Evolutionary conservation across 2,888 invertebrate genomes (phyloP), one percentile per base, ranked within the genome.

Genomic region (Pandemis cinnamomeana): DNA sequence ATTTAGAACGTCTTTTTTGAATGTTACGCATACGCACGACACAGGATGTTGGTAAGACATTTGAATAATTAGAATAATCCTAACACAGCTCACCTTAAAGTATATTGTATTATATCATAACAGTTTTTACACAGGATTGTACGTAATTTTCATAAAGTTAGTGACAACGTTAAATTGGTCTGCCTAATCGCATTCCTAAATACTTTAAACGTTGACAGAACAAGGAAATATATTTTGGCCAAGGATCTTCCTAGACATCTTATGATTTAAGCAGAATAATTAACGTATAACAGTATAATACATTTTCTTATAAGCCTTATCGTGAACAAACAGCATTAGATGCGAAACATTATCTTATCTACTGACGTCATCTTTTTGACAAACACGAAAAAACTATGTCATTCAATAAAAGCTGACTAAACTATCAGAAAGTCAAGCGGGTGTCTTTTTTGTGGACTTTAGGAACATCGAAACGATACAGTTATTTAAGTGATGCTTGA

Each of bases 41-140:
- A 80, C 91, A 90, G 91, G 91, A 91, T 88, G 89, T 89, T 87
- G 90, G 91, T 91, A 91, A 89, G 83, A 85, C 86, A 89, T 91
- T 91, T 87, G 88, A 89, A 90, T 91, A 89, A 83, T 84, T 91
- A 87, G 88, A 89, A 90, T 91, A 89, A 83, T 84, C 82, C 82
- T 82, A 85, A 84, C 81, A 83, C 78, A 79, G 79, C 80, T 81
- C 77, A 68, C 62, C 76, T 78, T 61, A 42, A 55, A 55, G 55
- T 20, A 46, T 67, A 69, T 64, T 67, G 58, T 67, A 69, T 64
- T 67, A 58, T 69, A 41, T 62, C 41, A 58, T 71, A 55, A 62
- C 48, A 61, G 5, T 58, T 27, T 27, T 0, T 27, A 58, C 27
- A 20, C 11, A 58, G 0, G 3, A 55, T 11, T 58, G 58, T n/a